Conservation (phyloP, 2,888 invertebrate species). For the Ophraella communa region DNA sequence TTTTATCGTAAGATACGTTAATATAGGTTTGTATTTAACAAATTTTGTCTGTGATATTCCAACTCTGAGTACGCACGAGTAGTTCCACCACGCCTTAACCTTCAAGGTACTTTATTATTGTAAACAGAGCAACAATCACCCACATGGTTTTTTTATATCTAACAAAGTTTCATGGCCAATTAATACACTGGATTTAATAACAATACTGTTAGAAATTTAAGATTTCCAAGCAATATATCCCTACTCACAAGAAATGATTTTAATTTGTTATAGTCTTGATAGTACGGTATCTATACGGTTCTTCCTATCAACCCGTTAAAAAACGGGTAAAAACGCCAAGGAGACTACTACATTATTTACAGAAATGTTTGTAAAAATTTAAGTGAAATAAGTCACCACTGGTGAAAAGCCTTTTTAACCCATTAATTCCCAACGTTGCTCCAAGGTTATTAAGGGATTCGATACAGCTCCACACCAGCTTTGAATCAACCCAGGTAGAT, state of each 20-base stretch:
- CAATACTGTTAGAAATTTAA: neutral
- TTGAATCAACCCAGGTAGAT: no score
- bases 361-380: no score
- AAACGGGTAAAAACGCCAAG: no score
- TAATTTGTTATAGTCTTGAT: neutral
- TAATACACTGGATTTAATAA: constrained; percentile 9
- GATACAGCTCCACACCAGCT: no score
- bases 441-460: no score
- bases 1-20: no score
- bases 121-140: constrained; percentile 39
- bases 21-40: neutral
- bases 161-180: constrained; percentile 15
- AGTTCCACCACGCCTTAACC: constrained; percentile 25
- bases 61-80: constrained; percentile 15
- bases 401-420: no score
- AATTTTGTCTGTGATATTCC: neutral
- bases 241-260: neutral
- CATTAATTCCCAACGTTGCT: no score
- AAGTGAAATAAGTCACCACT: no score
- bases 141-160: constrained; percentile 28
- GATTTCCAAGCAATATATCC: neutral
- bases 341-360: no score
- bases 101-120: constrained; percentile 27
- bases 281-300: neutral
- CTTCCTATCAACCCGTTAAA: no score